phyloP scores from a whole-genome alignment of 2,888 invertebrate genomes.

The Mesopsocus fuscifrons region DNA sequence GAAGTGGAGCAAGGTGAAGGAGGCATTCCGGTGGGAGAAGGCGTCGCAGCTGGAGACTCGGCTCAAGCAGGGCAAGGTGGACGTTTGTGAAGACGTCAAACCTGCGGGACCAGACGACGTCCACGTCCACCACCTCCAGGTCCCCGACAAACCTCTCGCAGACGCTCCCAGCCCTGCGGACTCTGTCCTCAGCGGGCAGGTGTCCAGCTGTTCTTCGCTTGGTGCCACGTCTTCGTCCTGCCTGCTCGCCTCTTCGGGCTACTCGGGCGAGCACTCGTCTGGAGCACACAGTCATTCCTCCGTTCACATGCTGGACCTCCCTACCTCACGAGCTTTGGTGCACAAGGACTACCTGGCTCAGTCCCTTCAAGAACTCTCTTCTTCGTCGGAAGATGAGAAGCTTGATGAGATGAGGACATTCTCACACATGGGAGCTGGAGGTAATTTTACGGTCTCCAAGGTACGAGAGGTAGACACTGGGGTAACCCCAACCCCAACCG shows the following conservation, averaged over 20 bases:
- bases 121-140: conserved; percentile 13
- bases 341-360: neutral
- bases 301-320: conserved; percentile 1
- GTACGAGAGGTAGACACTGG: too few species aligned
- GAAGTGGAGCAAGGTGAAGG: conserved; percentile 79
- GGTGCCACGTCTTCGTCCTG: conserved; percentile 23
- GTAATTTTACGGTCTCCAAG: too few species aligned
- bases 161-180: conserved; percentile 30
- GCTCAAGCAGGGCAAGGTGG: conserved; percentile 27
- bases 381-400: conserved; percentile 50
- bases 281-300: conserved; percentile 6
- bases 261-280: conserved; percentile 16
- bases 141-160: conserved; percentile 14
- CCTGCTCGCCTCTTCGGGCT: conserved; percentile 20
- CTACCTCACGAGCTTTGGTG: neutral
- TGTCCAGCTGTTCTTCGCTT: conserved; percentile 2
- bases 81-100: conserved; percentile 17
- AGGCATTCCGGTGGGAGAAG: conserved; percentile 72
- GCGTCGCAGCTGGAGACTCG: conserved; percentile 29
- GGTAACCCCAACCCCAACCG: too few species aligned
- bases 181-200: conserved; percentile 26
- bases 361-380: conserved; percentile 26
- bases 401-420: neutral
- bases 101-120: neutral
- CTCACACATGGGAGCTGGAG: neutral